Conservation (phyloP, 2,888 invertebrate genomes). For the Sphaerophoria taeniata region DNA sequence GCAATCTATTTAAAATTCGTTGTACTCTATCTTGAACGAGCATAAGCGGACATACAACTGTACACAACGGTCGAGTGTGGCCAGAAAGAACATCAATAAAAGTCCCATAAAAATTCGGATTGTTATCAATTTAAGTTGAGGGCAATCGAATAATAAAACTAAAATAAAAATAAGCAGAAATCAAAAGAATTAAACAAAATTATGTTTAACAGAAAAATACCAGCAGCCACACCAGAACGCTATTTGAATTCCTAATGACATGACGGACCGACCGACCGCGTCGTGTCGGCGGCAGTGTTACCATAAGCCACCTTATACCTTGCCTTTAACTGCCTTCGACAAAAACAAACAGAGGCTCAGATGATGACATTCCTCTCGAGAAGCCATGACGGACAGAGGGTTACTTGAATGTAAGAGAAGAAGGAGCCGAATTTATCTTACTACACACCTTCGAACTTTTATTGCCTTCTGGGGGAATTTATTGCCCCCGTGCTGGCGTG, state of each 20-base stretch:
- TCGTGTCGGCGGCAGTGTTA: conserved; percentile 56
- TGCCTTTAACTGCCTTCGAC: conserved; percentile 11
- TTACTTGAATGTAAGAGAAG: conserved; percentile 17
- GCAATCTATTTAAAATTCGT: conserved; percentile 59
- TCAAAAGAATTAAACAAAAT: conserved; percentile 11
- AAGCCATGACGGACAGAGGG: no score
- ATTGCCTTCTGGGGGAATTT: conserved; percentile 67
- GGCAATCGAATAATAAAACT: conserved; percentile 32
- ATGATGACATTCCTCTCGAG: conserved; percentile 57
- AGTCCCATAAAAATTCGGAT: conserved; percentile 69
- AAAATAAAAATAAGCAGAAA: conserved; percentile 28
- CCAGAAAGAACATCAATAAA: conserved; percentile 68
- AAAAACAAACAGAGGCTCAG: background rate
- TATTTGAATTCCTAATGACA: conserved; percentile 65
- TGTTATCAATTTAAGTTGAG: conserved; percentile 68
- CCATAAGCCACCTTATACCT: conserved; percentile 64
- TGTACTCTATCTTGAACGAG: conserved; percentile 21
- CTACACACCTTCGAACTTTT: conserved; percentile 73
- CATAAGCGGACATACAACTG: conserved; percentile 7
- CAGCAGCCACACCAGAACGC: conserved; percentile 68
- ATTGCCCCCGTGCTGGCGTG: conserved; percentile 56
- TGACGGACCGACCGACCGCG: background rate
- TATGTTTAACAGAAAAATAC: conserved; percentile 35
- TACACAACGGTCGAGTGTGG: conserved; percentile 23
- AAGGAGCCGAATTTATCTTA: conserved; percentile 66